Evolutionary conservation across 2,888 invertebrate species (phyloP).

Genomic region (Hypomecis punctinalis): DNA sequence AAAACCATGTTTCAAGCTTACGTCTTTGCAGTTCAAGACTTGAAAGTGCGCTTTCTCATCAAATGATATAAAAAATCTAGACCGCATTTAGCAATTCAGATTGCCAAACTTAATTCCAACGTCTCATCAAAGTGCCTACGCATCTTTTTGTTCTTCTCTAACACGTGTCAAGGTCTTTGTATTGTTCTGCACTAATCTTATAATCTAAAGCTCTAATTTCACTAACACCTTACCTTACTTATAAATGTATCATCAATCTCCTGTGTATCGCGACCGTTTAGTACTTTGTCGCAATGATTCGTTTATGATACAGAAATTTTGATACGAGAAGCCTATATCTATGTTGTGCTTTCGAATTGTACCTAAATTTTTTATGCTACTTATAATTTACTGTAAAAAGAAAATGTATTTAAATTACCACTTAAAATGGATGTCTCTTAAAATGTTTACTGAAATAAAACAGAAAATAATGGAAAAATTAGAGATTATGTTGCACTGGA

Average conservation of each 20-base stretch:
- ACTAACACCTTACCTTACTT: slow-evolving; percentile 33
- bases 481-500: too few species aligned
- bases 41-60: background rate
- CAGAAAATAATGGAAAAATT: too few species aligned
- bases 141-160: slow-evolving; percentile 19
- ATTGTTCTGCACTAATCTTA: slow-evolving; percentile 33
- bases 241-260: slow-evolving; percentile 27
- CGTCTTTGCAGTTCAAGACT: background rate
- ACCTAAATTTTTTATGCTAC: too few species aligned
- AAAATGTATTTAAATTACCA: too few species aligned
- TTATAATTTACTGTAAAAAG: too few species aligned
- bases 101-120: slow-evolving; percentile 7
- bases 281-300: slow-evolving; percentile 12
- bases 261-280: background rate
- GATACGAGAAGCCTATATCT: too few species aligned
- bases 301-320: too few species aligned
- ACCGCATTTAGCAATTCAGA: slow-evolving; percentile 8
- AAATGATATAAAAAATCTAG: slow-evolving; percentile 9
- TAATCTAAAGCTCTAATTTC: slow-evolving; percentile 34
- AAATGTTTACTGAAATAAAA: too few species aligned
- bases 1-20: too few species aligned
- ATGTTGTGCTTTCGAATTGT: too few species aligned
- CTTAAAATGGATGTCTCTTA: too few species aligned
- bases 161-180: slow-evolving; percentile 30
- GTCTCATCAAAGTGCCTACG: slow-evolving; percentile 27